Conservation (phyloP, 2,113 vertebrate species). For the Hippocampus mohnikei region DNA sequence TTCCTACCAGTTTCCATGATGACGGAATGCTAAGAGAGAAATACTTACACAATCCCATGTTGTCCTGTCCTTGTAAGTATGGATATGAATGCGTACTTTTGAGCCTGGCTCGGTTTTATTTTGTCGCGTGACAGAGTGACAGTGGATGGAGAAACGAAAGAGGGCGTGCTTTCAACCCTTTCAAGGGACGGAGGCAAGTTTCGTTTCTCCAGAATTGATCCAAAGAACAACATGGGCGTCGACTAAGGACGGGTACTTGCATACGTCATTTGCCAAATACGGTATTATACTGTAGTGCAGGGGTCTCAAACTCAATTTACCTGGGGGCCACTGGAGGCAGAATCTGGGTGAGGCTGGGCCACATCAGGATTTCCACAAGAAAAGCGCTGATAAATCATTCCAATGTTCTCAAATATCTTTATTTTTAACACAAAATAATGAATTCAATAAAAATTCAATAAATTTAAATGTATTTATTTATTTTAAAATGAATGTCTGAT, state of each 20-base stretch:
- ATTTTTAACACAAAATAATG: too few species aligned
- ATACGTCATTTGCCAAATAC: too few species aligned
- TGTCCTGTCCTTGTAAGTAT: not conserved
- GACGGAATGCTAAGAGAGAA: not conserved
- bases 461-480: too few species aligned
- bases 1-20: not conserved
- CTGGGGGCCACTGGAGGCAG: too few species aligned
- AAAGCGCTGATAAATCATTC: too few species aligned
- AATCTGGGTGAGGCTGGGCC: too few species aligned
- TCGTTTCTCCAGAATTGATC: not conserved
- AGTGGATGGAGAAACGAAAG: not conserved
- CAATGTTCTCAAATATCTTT: too few species aligned
- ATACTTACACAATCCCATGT: slow-evolving; percentile 9
- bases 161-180: not conserved
- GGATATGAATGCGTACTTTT: not conserved
- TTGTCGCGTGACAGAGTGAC: not conserved
- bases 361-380: too few species aligned
- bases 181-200: not conserved
- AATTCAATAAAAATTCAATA: too few species aligned
- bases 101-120: not conserved
- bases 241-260: not conserved
- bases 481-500: too few species aligned
- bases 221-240: not conserved
- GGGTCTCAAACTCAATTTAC: too few species aligned
- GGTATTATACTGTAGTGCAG: too few species aligned